These are phyloP conservation scores for Cotesia glomerata DNA, from an alignment of 1,140 invertebrate species.

Conservation along the genomic window DNA sequence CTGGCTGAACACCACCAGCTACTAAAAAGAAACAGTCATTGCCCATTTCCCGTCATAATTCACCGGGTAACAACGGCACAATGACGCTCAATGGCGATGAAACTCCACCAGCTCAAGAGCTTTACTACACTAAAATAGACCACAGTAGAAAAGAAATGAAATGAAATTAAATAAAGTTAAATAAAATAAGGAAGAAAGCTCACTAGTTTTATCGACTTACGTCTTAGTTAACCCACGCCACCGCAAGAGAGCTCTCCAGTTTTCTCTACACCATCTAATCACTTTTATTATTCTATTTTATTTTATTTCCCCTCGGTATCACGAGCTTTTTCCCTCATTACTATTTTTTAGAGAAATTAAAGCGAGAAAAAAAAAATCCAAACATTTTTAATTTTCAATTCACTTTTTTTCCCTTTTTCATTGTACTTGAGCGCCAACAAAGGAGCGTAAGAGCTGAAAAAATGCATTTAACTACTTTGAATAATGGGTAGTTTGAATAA, in stretches of 20 bases:
- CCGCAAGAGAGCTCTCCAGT: no score
- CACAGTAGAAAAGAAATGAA: not conserved
- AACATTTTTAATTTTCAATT: not conserved
- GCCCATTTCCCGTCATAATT: not conserved
- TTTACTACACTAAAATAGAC: no score
- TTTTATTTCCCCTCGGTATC: no score
- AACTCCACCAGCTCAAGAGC: not conserved
- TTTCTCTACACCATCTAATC: no score
- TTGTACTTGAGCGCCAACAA: not conserved
- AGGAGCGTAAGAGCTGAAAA: not conserved
- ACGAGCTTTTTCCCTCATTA: no score
- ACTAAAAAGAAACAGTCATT: not conserved
- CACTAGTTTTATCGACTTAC: no score
- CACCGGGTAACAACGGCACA: not conserved
- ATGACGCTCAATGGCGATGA: not conserved
- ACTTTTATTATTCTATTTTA: no score
- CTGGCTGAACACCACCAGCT: not conserved
- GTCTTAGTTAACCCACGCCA: no score
- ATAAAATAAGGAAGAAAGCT: not conserved
- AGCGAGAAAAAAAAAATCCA: no score
- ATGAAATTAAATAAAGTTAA: not conserved
- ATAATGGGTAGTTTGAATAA: not conserved
- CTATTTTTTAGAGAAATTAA: no score
- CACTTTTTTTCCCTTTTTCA: not conserved
- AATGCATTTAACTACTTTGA: conserved; percentile 5